These are phyloP conservation scores for Zoroaster sp. DNA, from an alignment of 53 echinoderm and acorn worm genomes.

Conservation along the genomic window DNA sequence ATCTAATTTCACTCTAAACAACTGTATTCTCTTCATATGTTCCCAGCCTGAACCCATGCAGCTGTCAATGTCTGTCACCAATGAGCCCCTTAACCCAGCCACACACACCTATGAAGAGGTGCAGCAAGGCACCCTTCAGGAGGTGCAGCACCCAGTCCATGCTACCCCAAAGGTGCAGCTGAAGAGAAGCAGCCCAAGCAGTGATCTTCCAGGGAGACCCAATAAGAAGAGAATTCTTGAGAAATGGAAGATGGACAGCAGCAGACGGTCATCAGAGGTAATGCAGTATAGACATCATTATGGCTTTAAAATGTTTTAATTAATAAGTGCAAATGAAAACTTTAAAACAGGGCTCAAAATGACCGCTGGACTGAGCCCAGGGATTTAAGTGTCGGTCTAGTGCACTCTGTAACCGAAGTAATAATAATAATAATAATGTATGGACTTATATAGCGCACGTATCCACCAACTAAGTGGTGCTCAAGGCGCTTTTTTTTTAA, in stretches of 20 bases:
- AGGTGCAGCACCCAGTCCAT: slow-evolving; percentile 5
- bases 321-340: no score
- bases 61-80: background rate
- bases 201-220: slow-evolving; percentile 54
- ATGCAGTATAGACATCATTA: background rate
- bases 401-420: no score
- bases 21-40: background rate
- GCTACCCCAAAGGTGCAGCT: slow-evolving; percentile 69
- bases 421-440: no score
- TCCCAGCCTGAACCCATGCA: slow-evolving; percentile 18
- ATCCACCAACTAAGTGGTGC: no score
- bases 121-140: background rate
- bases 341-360: no score
- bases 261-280: background rate
- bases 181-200: slow-evolving; percentile 75
- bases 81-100: background rate
- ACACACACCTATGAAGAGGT: background rate
- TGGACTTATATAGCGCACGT: no score
- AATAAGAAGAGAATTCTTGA: slow-evolving; percentile 44
- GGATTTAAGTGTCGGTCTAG: no score
- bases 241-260: background rate
- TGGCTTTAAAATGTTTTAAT: no score
- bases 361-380: no score
- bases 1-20: no score
- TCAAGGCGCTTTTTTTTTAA: no score